These are phyloP conservation scores for Lepidocolaptes lacrymiger DNA, from an alignment of 2,797 vertebrate genomes.

Conservation along the genomic window DNA sequence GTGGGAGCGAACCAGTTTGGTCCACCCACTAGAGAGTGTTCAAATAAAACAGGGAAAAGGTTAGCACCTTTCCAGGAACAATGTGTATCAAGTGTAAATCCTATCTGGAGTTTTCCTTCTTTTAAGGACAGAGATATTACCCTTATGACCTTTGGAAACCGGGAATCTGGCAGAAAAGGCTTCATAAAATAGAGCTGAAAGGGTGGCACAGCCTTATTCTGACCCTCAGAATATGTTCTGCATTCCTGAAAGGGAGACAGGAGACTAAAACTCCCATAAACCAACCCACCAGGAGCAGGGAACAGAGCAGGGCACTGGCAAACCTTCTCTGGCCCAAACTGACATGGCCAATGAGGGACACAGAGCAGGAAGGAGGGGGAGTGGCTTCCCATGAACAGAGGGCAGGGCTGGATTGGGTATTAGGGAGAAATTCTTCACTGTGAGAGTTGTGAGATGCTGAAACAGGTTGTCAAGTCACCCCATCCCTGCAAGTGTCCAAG, in stretches of 20 bases:
- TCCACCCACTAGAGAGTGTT: constrained; percentile 86
- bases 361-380: background rate
- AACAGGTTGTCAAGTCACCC: background rate
- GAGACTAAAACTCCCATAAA: background rate
- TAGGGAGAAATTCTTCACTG: background rate
- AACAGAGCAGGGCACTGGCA: background rate
- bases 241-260: background rate
- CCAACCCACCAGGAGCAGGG: background rate
- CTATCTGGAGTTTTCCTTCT: background rate
- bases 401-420: background rate
- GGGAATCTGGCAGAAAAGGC: background rate
- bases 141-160: background rate
- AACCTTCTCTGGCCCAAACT: background rate
- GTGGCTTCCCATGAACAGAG: background rate
- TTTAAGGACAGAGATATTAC: background rate
- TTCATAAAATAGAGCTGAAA: background rate
- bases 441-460: background rate
- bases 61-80: background rate
- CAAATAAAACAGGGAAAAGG: background rate
- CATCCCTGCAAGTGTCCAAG: background rate
- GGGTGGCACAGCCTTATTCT: background rate
- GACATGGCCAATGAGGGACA: background rate
- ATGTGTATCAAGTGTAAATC: background rate
- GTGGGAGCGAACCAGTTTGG: constrained; percentile 70
- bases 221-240: background rate